phyloP scores from a whole-genome alignment of 2,797 vertebrate genomes.

The Novumbra hubbsi region DNA sequence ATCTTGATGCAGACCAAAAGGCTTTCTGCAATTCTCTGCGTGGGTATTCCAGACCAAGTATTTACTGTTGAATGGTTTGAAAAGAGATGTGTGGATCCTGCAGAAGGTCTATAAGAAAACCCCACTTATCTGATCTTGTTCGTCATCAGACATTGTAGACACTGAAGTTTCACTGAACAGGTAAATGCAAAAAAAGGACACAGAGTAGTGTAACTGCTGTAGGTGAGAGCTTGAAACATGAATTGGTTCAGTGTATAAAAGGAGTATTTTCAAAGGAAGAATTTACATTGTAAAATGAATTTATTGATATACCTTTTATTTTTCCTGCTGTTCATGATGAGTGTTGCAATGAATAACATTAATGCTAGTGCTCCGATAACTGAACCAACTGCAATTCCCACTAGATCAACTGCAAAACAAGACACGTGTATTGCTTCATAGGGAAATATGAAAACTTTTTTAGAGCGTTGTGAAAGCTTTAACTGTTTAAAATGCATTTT shows the following conservation, averaged over 20 bases:
- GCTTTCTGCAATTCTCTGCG: background rate
- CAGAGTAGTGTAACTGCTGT: background rate
- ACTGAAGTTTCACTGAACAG: slow-evolving; percentile 40
- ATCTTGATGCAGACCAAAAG: background rate
- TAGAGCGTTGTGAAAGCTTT: background rate
- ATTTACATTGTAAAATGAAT: background rate
- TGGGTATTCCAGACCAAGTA: background rate
- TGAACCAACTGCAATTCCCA: slow-evolving; percentile 72
- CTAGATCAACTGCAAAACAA: slow-evolving; percentile 61
- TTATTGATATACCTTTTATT: slow-evolving; percentile 55
- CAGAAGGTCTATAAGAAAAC: slow-evolving; percentile 21
- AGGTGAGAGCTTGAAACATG: background rate
- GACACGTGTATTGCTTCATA: background rate
- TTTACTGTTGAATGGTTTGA: background rate
- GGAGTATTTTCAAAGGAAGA: background rate
- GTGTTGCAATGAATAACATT: slow-evolving; percentile 50
- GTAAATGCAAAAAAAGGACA: background rate
- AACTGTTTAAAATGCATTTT: background rate
- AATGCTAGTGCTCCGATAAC: slow-evolving; percentile 67
- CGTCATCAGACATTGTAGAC: background rate
- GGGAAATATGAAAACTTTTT: background rate
- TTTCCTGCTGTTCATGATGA: slow-evolving; percentile 57
- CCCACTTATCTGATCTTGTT: slow-evolving; percentile 2
- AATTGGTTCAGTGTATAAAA: background rate
- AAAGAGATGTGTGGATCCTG: background rate